Evolutionary conservation across 2,797 vertebrate genomes (phyloP).

Genomic region (Euthynnus affinis): DNA sequence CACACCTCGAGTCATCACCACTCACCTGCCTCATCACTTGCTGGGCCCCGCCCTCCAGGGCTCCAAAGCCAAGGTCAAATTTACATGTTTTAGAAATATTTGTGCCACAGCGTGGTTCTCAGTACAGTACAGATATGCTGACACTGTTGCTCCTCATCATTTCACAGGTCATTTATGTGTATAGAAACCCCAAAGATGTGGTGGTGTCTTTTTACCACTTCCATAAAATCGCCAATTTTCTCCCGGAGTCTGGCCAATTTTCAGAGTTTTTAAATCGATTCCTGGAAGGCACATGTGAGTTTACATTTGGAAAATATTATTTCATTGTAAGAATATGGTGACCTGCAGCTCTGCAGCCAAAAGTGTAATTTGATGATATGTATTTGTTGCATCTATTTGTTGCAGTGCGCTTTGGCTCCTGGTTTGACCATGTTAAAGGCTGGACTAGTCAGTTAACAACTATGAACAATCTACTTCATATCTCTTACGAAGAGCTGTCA

Average conservation of each 20-base stretch:
- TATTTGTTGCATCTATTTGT: neutral
- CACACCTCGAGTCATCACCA: slow-evolving; percentile 86
- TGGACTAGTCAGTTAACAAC: slow-evolving; percentile 84
- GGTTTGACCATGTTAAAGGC: slow-evolving; percentile 91
- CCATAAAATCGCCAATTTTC: slow-evolving; percentile 89
- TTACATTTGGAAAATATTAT: neutral
- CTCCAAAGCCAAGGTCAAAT: slow-evolving; percentile 87
- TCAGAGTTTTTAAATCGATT: slow-evolving; percentile 86
- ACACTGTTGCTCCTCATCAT: neutral
- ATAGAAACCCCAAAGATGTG: slow-evolving; percentile 92
- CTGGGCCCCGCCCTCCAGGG: slow-evolving; percentile 81
- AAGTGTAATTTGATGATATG: neutral
- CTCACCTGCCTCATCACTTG: slow-evolving; percentile 85
- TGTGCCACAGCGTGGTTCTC: neutral
- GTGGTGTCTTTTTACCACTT: slow-evolving; percentile 91
- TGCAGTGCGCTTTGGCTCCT: slow-evolving; percentile 90
- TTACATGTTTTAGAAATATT: neutral
- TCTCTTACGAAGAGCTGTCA: slow-evolving; percentile 91
- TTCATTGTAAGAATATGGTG: neutral
- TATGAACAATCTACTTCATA: slow-evolving; percentile 81
- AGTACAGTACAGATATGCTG: neutral
- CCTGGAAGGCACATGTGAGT: slow-evolving; percentile 85
- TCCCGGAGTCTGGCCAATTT: slow-evolving; percentile 85
- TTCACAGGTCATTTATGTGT: slow-evolving; percentile 89
- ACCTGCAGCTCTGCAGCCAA: neutral